These are phyloP conservation scores for Cynopterus sphinx DNA, from an alignment of 2,797 vertebrate species.

Conservation along the genomic window DNA sequence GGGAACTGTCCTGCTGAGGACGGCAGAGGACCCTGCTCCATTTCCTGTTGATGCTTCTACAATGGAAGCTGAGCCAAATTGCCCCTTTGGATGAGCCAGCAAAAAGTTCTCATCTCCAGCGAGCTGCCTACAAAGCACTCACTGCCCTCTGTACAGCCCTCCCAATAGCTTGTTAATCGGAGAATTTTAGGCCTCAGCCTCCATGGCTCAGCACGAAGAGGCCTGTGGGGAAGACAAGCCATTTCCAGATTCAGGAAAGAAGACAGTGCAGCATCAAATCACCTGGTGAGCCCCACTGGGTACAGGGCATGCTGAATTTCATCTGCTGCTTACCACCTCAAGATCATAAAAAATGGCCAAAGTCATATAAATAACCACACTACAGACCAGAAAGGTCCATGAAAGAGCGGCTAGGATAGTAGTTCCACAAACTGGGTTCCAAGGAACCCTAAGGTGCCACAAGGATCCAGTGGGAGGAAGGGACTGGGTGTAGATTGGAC, in stretches of 20 bases:
- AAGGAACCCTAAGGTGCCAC: not conserved
- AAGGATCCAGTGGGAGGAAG: not conserved
- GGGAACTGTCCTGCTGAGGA: constrained; percentile 75
- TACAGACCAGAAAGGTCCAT: not conserved
- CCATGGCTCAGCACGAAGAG: constrained; percentile 43
- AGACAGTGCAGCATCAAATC: not conserved
- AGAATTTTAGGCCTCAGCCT: constrained; percentile 58
- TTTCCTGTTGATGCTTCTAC: constrained; percentile 84
- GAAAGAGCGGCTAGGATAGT: no score
- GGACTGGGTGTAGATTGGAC: rapidly evolving
- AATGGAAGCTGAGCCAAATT: constrained; percentile 70
- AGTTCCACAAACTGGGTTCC: not conserved
- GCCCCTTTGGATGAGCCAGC: constrained; percentile 65
- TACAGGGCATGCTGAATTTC: not conserved
- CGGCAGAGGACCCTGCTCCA: constrained; percentile 77
- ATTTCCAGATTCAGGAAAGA: constrained; percentile 5
- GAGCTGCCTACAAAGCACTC: constrained; percentile 16
- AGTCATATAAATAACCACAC: not conserved
- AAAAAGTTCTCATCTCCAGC: constrained; percentile 66
- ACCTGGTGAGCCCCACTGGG: not conserved
- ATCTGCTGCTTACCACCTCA: not conserved
- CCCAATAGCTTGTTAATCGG: not conserved
- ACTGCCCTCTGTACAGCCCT: not conserved
- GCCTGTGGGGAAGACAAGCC: constrained; percentile 41
- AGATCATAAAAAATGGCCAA: not conserved